A percentile compares a stretch with the other conserved stretches of the same genome.
These are phyloP conservation scores for Acromyrmex echinatior DNA, from an alignment of 1,140 invertebrate genomes.

Conservation along the genomic window DNA sequence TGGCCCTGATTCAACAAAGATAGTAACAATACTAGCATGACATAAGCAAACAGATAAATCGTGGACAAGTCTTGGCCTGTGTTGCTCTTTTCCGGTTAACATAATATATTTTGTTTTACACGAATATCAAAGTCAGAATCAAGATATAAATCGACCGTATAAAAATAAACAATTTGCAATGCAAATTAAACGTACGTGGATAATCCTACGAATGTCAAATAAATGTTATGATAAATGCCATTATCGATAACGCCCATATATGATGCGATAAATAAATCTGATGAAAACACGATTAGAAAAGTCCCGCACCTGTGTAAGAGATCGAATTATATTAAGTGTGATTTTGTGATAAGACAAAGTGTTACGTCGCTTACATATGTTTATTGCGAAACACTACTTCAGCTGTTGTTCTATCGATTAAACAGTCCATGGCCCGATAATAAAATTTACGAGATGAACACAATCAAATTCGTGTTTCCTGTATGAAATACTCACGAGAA, in stretches of 20 bases:
- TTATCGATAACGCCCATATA: background rate
- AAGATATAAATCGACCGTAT: background rate
- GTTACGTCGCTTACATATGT: background rate
- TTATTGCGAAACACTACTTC: background rate
- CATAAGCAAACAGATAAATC: background rate
- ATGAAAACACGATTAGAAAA: background rate
- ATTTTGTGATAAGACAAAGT: conserved; percentile 2
- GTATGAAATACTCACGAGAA: background rate
- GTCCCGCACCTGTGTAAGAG: background rate
- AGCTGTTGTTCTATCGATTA: background rate
- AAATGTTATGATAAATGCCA: background rate
- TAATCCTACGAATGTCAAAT: background rate
- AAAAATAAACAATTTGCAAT: background rate
- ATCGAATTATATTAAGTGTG: background rate
- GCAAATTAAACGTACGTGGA: background rate
- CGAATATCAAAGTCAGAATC: background rate
- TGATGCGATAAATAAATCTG: background rate
- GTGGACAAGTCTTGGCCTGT: background rate
- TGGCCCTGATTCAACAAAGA: conserved; percentile 53
- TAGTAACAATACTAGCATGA: background rate
- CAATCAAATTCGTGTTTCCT: too few species aligned
- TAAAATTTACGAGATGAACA: background rate
- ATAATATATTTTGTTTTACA: background rate
- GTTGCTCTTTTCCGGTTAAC: background rate
- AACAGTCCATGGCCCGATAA: background rate